These are phyloP conservation scores for Nyctalus aviator DNA, from an alignment of 2,797 vertebrate species.

Conservation along the genomic window DNA sequence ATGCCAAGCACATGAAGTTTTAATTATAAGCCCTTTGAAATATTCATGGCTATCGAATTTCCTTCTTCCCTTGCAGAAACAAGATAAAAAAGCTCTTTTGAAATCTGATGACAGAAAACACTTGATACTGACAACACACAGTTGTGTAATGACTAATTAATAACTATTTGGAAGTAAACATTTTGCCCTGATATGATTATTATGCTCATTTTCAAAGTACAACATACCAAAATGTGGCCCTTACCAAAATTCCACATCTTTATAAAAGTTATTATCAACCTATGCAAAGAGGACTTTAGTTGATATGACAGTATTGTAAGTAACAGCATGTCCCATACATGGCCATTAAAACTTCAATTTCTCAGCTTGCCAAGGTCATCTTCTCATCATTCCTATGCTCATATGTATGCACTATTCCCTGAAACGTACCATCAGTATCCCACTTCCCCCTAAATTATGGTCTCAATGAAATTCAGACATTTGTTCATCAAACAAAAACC, in stretches of 20 bases:
- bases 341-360: neutral
- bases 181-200: slow-evolving; percentile 74
- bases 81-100: slow-evolving; percentile 88
- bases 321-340: neutral
- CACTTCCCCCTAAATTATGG: neutral
- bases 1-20: slow-evolving; percentile 88
- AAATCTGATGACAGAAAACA: slow-evolving; percentile 87
- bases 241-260: neutral
- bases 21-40: slow-evolving; percentile 88
- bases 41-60: slow-evolving; percentile 86
- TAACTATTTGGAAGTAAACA: slow-evolving; percentile 83
- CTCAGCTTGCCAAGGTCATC: neutral
- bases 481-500: slow-evolving; percentile 2
- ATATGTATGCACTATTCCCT: neutral
- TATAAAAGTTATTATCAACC: neutral
- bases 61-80: slow-evolving; percentile 82
- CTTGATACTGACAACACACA: slow-evolving; percentile 83
- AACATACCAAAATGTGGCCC: slow-evolving; percentile 44
- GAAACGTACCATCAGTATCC: neutral
- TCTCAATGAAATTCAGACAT: neutral
- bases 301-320: neutral
- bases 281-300: neutral
- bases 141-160: slow-evolving; percentile 83
- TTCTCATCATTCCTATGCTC: neutral
- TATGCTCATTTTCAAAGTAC: slow-evolving; percentile 57